Evolutionary conservation across 2,888 invertebrate genomes (phyloP), one percentile per base, ranked within the genome.

Genomic region (Xylocampa areola): DNA sequence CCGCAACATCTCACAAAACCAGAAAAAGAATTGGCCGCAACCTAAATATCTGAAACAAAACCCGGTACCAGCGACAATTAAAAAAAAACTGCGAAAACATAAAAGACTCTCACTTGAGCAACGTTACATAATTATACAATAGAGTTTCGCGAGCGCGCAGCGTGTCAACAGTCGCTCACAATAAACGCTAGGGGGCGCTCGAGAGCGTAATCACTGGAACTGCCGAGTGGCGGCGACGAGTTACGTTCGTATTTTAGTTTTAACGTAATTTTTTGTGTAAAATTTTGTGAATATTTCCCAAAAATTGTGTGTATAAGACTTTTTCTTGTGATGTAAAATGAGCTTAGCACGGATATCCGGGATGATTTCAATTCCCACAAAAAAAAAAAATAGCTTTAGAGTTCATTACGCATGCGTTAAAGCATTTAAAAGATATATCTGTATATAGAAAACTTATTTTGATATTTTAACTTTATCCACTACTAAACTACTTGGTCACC

Each of bases 91-190:
- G 49, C 37, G 35, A 52, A 59, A 69, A 70, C n/a, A 67, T 57
- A 64, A 62, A 66, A 58, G 63, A 37, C 50, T 27, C 63, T 27
- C 63, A 61, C 64, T 69, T 69, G 63, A 76, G 76, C 61, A 68
- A 68, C 55, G 73, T 66, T 69, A 75, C 58, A 70, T 76, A 73
- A 75, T 77, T 77, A 75, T 57, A 77, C 67, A 64, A 73, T 73
- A 41, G 63, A 64, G 70, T 72, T 66, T 69, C 39, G 52, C 57
- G 57, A 68, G 58, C 33, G 47, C 53, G 43, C 53, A 60, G 44
- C 67, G 65, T 73, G 76, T 76, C 76, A 76, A 77, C 79, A 75
- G 73, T 63, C 54, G 11, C 41, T 44, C 69, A 77, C 77, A 77
- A 77, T 79, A 70, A 67, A 48, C 59, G 60, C 47, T 13, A 45